Evolutionary conservation across 2,888 invertebrate species (phyloP).

Genomic region (Caenorhabditis sp.): DNA sequence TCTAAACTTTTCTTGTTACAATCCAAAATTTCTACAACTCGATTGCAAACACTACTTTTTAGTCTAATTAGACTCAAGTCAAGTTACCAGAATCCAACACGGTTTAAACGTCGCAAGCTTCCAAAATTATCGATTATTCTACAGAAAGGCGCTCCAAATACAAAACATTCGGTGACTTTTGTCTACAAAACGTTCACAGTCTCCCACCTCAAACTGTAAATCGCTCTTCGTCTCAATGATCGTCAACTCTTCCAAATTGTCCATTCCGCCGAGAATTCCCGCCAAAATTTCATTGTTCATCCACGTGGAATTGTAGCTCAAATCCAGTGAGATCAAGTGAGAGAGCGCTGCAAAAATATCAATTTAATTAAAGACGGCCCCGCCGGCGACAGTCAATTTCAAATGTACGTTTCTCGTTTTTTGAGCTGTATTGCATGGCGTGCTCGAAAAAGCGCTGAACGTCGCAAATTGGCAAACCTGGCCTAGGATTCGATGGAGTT

Average conservation of each 20-base stretch:
- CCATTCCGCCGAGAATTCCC: conserved; percentile 9
- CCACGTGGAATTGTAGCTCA: conserved; percentile 31
- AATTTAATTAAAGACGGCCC: background rate
- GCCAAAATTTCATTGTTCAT: conserved; percentile 12
- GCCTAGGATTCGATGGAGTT: no score
- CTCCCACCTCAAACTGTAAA: conserved; percentile 32
- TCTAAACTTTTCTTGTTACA: no score
- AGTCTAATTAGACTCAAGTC: no score
- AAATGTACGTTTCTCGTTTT: no score
- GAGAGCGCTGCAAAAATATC: conserved; percentile 10
- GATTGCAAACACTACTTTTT: background rate
- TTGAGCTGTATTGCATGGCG: no score
- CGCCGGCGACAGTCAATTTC: no score
- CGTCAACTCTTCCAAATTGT: conserved; percentile 10
- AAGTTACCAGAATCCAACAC: no score
- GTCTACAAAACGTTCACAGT: background rate
- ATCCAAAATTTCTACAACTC: no score
- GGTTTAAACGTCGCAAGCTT: no score
- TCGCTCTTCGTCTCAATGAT: conserved; percentile 21
- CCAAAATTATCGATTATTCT: no score
- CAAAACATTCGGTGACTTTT: background rate
- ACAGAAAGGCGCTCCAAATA: background rate
- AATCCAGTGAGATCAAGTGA: conserved; percentile 17
- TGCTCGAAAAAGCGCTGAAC: no score
- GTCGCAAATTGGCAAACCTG: no score